Evolutionary conservation across 2,888 invertebrate genomes (phyloP).

Genomic region (Drosophila seclusa): DNA sequence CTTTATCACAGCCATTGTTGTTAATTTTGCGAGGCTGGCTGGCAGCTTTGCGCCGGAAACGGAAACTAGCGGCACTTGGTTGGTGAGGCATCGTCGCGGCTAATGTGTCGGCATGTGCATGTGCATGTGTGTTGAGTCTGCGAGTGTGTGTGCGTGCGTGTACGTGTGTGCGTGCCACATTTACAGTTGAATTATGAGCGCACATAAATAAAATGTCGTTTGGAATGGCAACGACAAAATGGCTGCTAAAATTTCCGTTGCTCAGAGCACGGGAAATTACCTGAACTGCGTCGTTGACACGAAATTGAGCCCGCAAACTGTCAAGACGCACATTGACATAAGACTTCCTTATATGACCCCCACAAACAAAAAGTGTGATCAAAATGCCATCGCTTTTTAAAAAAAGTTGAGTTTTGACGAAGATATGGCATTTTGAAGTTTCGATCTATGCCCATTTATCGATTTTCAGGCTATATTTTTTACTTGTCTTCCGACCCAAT

Average conservation of each 20-base stretch:
- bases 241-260: constrained; percentile 70
- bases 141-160: background rate
- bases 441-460: too few relatives aligned
- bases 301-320: constrained; percentile 62
- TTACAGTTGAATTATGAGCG: constrained; percentile 78
- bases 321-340: constrained; percentile 48
- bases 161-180: constrained; percentile 43
- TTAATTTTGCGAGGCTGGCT: constrained; percentile 74
- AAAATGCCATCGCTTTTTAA: too few relatives aligned
- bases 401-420: too few relatives aligned
- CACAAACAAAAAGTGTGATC: background rate
- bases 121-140: constrained; percentile 24
- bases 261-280: constrained; percentile 61
- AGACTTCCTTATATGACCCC: constrained; percentile 18
- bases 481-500: too few relatives aligned
- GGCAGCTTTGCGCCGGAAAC: constrained; percentile 74
- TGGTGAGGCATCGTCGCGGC: constrained; percentile 56
- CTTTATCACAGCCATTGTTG: constrained; percentile 80
- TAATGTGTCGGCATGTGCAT: constrained; percentile 51
- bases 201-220: constrained; percentile 78
- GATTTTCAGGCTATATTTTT: too few relatives aligned
- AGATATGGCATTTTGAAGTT: too few relatives aligned
- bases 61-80: constrained; percentile 77
- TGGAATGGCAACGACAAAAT: constrained; percentile 68
- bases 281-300: constrained; percentile 76